These are phyloP conservation scores for Sialia sialis DNA, from an alignment of 2,113 vertebrate species.

Conservation along the genomic window DNA sequence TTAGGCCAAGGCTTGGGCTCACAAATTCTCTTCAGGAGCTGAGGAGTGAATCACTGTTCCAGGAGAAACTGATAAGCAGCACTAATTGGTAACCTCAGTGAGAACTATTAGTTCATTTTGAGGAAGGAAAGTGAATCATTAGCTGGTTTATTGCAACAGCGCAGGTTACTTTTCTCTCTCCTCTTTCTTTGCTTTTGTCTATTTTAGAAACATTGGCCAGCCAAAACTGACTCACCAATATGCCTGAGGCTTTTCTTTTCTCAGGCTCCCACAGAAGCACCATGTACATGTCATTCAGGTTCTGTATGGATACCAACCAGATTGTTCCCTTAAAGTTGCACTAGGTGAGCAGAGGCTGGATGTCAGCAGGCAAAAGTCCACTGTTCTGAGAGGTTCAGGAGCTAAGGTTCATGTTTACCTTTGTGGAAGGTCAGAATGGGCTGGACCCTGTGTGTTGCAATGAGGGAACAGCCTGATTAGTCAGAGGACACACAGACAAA, in stretches of 20 bases:
- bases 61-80: neutral
- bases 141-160: neutral
- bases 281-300: neutral
- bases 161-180: neutral
- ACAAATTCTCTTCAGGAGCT: neutral
- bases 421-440: neutral
- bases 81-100: neutral
- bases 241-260: neutral
- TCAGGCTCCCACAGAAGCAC: neutral
- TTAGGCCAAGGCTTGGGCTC: neutral
- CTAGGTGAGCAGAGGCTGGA: neutral
- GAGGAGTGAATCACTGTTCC: neutral
- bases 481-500: neutral
- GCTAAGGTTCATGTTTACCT: slow-evolving; percentile 45
- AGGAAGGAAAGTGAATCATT: neutral
- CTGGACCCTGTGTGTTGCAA: neutral
- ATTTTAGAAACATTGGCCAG: neutral
- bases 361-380: neutral
- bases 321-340: neutral
- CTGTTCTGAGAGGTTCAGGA: neutral
- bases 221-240: neutral
- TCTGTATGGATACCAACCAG: neutral
- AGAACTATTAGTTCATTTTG: neutral
- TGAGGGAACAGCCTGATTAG: neutral
- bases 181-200: neutral